Percentiles rank a stretch among this genome's conserved stretches.
Conservation (phyloP, 2,888 invertebrate genomes). For the Melinopterus prodromus region DNA sequence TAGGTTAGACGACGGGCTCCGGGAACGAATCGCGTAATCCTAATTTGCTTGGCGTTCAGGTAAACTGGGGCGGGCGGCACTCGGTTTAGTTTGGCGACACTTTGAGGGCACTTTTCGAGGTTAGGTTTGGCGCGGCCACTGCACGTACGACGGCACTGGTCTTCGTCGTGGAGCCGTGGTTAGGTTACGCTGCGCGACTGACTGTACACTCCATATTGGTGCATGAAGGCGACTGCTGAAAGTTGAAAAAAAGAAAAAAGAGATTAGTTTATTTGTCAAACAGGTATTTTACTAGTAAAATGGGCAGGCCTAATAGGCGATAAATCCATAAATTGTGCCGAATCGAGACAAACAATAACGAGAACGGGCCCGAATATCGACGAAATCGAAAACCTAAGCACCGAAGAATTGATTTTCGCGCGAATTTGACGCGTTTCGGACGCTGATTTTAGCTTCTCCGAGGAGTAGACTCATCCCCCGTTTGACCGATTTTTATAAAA, state of each 20-base stretch:
- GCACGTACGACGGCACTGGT: constrained; percentile 14
- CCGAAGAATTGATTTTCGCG: too few species aligned
- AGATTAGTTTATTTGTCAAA: neutral
- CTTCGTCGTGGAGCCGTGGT: constrained; percentile 46
- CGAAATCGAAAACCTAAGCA: too few species aligned
- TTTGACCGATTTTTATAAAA: too few species aligned
- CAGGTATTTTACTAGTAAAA: neutral
- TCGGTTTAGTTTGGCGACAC: neutral
- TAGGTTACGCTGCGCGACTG: constrained; percentile 60
- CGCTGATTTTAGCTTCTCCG: too few species aligned
- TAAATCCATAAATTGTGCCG: too few species aligned
- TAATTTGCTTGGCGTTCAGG: neutral
- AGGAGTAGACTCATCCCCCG: too few species aligned
- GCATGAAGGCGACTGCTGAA: constrained; percentile 55
- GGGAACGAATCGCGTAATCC: constrained; percentile 22
- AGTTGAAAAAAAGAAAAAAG: constrained; percentile 23
- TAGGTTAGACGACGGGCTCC: neutral
- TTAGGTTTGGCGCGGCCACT: constrained; percentile 28
- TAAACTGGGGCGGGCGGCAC: neutral
- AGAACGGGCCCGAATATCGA: too few species aligned
- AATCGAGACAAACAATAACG: too few species aligned
- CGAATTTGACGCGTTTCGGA: too few species aligned
- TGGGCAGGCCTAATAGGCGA: too few species aligned
- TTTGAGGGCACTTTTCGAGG: neutral
- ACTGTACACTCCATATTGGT: constrained; percentile 57